These are phyloP conservation scores for Scytalopus superciliaris DNA, from an alignment of 2,113 vertebrate species.

Conservation along the genomic window DNA sequence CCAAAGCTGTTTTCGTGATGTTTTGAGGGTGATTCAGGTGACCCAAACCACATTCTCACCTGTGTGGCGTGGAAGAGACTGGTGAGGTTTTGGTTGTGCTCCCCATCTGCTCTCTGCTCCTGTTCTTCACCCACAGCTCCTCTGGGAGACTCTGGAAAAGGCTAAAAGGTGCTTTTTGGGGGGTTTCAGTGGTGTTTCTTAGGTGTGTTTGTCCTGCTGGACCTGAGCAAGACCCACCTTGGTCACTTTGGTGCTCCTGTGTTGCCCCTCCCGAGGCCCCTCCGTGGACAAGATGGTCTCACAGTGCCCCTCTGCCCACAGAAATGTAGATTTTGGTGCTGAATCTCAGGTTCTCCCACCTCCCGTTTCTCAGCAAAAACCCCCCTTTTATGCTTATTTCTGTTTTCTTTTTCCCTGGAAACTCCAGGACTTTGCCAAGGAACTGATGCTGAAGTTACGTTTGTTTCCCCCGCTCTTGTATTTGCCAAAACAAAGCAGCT, in stretches of 20 bases:
- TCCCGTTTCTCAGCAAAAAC: background rate
- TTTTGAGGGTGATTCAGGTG: background rate
- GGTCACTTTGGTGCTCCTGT: background rate
- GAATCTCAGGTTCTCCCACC: background rate
- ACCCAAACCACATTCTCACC: background rate
- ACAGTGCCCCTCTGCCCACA: background rate
- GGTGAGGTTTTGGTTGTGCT: background rate
- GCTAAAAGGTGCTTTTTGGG: background rate
- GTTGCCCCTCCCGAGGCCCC: background rate
- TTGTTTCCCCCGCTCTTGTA: background rate
- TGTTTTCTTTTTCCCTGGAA: background rate
- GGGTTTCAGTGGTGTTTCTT: background rate
- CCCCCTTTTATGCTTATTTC: background rate
- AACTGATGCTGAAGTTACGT: rapidly evolving
- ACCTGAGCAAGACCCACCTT: background rate
- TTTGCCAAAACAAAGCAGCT: background rate
- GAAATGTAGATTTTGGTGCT: background rate
- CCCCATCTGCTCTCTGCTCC: background rate
- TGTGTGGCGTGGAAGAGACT: background rate
- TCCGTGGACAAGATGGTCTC: rapidly evolving
- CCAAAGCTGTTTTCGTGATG: background rate
- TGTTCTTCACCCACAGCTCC: background rate
- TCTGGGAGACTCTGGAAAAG: background rate
- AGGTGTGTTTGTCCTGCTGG: background rate
- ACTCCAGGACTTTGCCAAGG: background rate